Base-by-base conservation (phyloP, 2,797 vertebrate genomes). In the Protosalanx chinensis region DNA sequence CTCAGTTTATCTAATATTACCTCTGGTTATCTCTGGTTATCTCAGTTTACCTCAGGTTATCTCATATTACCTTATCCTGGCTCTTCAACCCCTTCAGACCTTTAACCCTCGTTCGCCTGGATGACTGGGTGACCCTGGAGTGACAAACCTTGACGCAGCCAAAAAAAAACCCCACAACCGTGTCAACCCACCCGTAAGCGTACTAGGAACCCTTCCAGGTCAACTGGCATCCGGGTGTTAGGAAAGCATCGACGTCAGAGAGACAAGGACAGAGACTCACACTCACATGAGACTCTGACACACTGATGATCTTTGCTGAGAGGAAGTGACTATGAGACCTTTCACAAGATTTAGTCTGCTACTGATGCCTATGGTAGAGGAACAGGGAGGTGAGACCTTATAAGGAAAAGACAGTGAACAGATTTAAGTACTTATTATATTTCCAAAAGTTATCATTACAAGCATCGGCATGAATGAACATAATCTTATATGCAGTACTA, bases 381-480 rank as follows among this genome's bases (percentile, higher is more conserved):
- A 46, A 13, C 3, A 8, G 12, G 12, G 41, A 3, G 3, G 41
- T 46, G 13, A 3, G 12, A 46, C 41, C 0, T 46, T 12, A 46
- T 27, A 12, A 46, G 7, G 41, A 46, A 13, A 46, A 46, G 41
- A 46, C 12, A 67, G 15, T 53, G 16, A 16, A 68, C 20, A 35
- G 61, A 32, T 8, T 16, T 8, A 35, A 8, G 56, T 35, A 35
- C 62, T 64, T 10, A 33, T 64, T 87, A 76, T 77, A 51, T 81
- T 86, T 84, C 58, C 65, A 16, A 84, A 80, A 84, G 89, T 87
- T 86, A 86, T 77, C 88, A 81, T 82, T 71, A 73, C 49, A 32
- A 76, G 56, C 68, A 61, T 67, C 32, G 37, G n/a, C 49, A 71
- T 60, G 29, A 76, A 71, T 60, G n/a, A 76, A 72, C 76, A 70